A percentile compares a stretch with the other conserved stretches of the same genome.
Conservation (phyloP, 2,888 invertebrate genomes). For the Heliconius ismenius region DNA sequence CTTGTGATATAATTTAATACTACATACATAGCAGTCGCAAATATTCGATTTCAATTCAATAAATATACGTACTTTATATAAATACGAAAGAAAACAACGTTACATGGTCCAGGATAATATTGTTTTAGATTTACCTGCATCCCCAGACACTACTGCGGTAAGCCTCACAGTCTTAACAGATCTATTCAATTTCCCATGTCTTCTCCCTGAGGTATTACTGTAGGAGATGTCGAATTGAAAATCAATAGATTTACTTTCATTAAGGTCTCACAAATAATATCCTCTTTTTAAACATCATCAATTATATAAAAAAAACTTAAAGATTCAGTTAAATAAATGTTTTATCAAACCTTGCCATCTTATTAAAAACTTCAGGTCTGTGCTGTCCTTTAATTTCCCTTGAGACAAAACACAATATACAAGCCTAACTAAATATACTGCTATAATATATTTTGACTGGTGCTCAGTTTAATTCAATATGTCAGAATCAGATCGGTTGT, state of each 20-base stretch:
- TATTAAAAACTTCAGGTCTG: constrained; percentile 50
- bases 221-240: constrained; percentile 30
- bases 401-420: constrained; percentile 66
- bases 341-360: constrained; percentile 46
- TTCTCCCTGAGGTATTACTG: constrained; percentile 31
- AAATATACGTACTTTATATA: constrained; percentile 57
- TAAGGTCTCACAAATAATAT: not conserved
- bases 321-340: not conserved
- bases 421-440: constrained; percentile 60
- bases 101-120: constrained; percentile 64
- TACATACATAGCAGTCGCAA: not conserved
- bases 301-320: not conserved
- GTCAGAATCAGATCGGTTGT: not conserved
- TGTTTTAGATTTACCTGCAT: constrained; percentile 55
- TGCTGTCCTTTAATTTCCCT: constrained; percentile 68
- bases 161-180: constrained; percentile 51
- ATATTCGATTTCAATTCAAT: constrained; percentile 26
- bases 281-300: not conserved
- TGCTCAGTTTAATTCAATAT: constrained; percentile 49
- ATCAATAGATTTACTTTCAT: constrained; percentile 20
- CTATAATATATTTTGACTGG: constrained; percentile 62
- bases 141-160: constrained; percentile 60
- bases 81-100: constrained; percentile 53
- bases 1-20: not conserved
- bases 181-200: constrained; percentile 36